phyloP scores from a whole-genome alignment of 2,888 invertebrate genomes.

The Drosophila pseudotakahashii region DNA sequence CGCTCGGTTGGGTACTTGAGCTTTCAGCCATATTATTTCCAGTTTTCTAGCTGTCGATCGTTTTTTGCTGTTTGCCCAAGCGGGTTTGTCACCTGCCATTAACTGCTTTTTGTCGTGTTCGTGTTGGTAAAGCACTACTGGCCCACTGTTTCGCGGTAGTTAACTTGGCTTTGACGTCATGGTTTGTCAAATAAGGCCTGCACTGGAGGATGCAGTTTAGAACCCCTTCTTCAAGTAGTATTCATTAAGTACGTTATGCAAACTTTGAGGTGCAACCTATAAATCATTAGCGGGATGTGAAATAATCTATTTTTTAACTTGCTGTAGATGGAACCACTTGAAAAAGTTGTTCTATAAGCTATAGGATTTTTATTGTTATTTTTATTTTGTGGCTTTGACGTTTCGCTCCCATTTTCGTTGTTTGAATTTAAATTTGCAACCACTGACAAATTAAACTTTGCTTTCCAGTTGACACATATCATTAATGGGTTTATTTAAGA shows the following conservation, averaged over 20 bases:
- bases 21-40: slow-evolving; percentile 26
- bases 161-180: slow-evolving; percentile 20
- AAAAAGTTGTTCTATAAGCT: slow-evolving; percentile 1
- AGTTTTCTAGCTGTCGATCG: slow-evolving; percentile 29
- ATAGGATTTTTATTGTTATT: background rate
- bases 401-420: background rate
- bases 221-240: background rate
- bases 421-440: slow-evolving; percentile 2
- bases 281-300: background rate
- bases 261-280: background rate
- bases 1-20: slow-evolving; percentile 10
- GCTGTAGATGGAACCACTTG: background rate
- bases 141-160: slow-evolving; percentile 21
- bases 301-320: background rate
- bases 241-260: background rate
- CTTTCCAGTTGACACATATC: background rate
- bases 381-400: background rate
- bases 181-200: slow-evolving; percentile 2
- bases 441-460: background rate
- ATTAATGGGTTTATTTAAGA: background rate
- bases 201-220: slow-evolving; percentile 1
- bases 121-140: slow-evolving; percentile 20
- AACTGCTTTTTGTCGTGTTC: background rate
- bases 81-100: slow-evolving; percentile 35
- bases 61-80: slow-evolving; percentile 18